A percentile compares a stretch with the other conserved stretches of the same genome.
phyloP scores from a whole-genome alignment of 1,140 invertebrate genomes.

The Lanistes nyassanus region DNA sequence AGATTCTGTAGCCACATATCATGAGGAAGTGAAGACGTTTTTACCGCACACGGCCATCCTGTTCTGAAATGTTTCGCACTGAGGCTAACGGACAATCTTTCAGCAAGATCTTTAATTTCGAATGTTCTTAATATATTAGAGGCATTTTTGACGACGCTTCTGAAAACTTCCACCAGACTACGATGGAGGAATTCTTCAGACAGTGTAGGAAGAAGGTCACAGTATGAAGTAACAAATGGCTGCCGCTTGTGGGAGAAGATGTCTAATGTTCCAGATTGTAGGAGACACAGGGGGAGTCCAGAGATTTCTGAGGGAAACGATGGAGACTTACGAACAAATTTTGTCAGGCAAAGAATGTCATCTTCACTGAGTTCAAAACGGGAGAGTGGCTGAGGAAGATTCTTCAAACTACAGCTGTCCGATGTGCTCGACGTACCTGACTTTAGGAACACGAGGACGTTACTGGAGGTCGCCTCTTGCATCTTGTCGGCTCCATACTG shows the following conservation, averaged over 20 bases:
- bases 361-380: background rate
- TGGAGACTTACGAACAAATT: background rate
- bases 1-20: background rate
- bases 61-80: background rate
- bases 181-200: conserved; percentile 6
- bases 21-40: background rate
- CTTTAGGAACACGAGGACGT: conserved; percentile 4
- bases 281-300: background rate
- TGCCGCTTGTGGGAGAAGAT: background rate
- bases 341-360: background rate
- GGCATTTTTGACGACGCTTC: too few relatives aligned
- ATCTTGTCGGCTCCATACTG: background rate
- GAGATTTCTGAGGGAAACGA: background rate
- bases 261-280: background rate
- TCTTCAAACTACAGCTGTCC: background rate
- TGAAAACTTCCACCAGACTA: background rate
- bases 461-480: conserved; percentile 9
- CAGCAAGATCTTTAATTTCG: background rate
- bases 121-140: background rate
- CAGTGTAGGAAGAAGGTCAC: background rate
- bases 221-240: background rate
- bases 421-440: background rate
- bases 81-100: background rate
- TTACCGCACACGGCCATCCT: background rate
- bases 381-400: conserved; percentile 7